These are phyloP conservation scores for Notarius quadriscutis DNA, from an alignment of 2,113 vertebrate species.

Conservation along the genomic window DNA sequence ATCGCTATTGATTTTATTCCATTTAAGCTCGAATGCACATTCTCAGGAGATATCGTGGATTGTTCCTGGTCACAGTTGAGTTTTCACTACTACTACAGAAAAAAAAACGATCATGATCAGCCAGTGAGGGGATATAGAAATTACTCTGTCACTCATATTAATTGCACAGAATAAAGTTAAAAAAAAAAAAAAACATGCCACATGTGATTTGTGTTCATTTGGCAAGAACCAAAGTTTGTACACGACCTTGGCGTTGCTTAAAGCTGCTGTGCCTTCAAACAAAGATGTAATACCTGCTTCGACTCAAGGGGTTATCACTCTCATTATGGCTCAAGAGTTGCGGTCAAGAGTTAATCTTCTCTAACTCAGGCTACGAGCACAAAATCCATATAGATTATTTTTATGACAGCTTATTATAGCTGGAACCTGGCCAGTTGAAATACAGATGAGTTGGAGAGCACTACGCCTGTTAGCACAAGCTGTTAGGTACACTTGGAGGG, in stretches of 20 bases:
- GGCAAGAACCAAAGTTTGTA: not conserved
- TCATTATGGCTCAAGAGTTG: not conserved
- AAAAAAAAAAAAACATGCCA: not conserved
- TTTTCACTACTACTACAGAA: not conserved
- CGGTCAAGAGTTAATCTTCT: conserved; percentile 14
- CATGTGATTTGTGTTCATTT: not conserved
- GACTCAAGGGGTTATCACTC: conserved; percentile 21
- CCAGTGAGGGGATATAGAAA: not conserved
- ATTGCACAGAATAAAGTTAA: not conserved
- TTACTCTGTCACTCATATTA: not conserved
- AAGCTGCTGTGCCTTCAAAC: conserved; percentile 3
- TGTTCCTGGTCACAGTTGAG: not conserved
- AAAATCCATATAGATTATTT: conserved; percentile 47
- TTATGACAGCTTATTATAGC: conserved; percentile 33
- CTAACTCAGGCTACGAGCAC: conserved; percentile 20
- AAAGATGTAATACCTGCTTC: conserved; percentile 13
- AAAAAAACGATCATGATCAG: not conserved
- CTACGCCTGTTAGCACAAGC: conserved; percentile 20
- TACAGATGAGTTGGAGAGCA: conserved; percentile 41
- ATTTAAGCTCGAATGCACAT: conserved; percentile 63
- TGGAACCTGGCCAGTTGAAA: conserved; percentile 33
- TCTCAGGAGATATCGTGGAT: conserved; percentile 60
- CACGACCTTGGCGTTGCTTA: not conserved
- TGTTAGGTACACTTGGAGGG: not conserved
- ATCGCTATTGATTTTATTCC: conserved; percentile 63